Evolutionary conservation across 2,888 invertebrate genomes (phyloP).

Genomic region (Scrobipalpa costella): DNA sequence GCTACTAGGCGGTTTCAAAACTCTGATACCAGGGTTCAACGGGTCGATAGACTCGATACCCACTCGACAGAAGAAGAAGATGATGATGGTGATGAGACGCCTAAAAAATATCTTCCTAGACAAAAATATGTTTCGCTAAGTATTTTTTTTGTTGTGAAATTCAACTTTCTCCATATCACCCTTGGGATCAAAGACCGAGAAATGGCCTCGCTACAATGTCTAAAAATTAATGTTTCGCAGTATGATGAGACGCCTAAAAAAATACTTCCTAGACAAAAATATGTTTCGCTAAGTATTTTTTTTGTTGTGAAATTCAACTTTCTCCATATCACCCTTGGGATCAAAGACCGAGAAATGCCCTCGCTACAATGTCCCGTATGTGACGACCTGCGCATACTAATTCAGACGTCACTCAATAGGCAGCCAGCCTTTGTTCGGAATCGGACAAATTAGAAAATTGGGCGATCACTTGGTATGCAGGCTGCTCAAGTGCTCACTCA

Average conservation of each 20-base stretch:
- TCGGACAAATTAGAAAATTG: slow-evolving; percentile 60
- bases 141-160: slow-evolving; percentile 40
- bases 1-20: too few relatives aligned
- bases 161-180: slow-evolving; percentile 66
- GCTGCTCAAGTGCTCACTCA: too few relatives aligned
- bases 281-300: background rate
- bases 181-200: slow-evolving; percentile 59
- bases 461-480: slow-evolving; percentile 51
- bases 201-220: slow-evolving; percentile 48
- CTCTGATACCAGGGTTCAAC: too few relatives aligned
- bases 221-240: too few relatives aligned
- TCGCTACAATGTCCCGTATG: slow-evolving; percentile 53
- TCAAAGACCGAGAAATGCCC: slow-evolving; percentile 52
- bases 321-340: slow-evolving; percentile 61
- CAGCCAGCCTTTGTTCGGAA: slow-evolving; percentile 44
- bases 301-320: slow-evolving; percentile 56
- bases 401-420: slow-evolving; percentile 40
- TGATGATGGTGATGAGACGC: too few relatives aligned
- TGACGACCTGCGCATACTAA: slow-evolving; percentile 60
- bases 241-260: background rate
- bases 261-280: background rate
- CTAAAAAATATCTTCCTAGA: background rate
- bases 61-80: too few relatives aligned
- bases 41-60: too few relatives aligned
- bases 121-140: background rate